phyloP scores from a whole-genome alignment of 2,888 invertebrate genomes.

The Conchocele bisecta region DNA sequence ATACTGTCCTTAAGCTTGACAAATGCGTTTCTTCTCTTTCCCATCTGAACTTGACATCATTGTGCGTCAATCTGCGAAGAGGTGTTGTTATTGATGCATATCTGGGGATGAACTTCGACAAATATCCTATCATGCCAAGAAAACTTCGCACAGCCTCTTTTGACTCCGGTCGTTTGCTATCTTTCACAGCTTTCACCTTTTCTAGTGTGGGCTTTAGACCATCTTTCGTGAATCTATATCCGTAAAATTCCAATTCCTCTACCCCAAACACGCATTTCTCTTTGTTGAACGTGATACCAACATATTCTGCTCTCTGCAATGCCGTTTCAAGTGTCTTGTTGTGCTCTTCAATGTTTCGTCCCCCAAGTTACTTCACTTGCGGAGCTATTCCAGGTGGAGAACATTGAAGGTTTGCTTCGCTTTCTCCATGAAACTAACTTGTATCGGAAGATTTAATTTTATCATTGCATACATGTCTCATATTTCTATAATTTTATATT shows the following conservation, averaged over 20 bases:
- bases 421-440: no score
- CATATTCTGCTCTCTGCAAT: no score
- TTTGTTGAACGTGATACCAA: not conserved
- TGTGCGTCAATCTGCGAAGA: not conserved
- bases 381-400: no score
- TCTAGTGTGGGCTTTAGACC: constrained; percentile 10
- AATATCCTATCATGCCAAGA: not conserved
- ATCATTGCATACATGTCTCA: no score
- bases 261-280: no score
- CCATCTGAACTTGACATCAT: not conserved
- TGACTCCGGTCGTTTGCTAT: constrained; percentile 9
- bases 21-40: not conserved
- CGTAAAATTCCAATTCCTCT: no score
- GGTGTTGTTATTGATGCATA: not conserved
- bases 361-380: no score
- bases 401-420: no score
- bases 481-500: no score
- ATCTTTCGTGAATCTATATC: constrained; percentile 5
- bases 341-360: no score
- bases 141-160: constrained; percentile 10
- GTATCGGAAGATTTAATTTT: no score
- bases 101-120: constrained; percentile 6
- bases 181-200: constrained; percentile 7
- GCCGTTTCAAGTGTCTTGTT: no score
- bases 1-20: constrained; percentile 1